Conservation (phyloP, 1,140 invertebrate species). For the Drosophila tropicalis region DNA sequence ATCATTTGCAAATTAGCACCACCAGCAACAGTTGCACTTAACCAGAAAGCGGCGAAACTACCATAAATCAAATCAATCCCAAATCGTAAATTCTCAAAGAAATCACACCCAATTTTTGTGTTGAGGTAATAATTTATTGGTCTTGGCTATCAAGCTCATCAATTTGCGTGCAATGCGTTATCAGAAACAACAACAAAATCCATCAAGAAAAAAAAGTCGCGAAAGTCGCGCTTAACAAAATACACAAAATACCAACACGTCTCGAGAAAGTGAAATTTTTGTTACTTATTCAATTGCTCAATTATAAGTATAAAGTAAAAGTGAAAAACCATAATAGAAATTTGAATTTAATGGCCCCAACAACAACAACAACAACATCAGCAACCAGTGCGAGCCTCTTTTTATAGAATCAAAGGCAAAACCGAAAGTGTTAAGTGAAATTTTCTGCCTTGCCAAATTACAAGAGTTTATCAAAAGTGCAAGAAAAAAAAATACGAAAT, state of each 20-base stretch:
- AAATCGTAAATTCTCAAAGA: conserved; percentile 13
- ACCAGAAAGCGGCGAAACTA: conserved; percentile 10
- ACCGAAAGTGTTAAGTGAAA: conserved; percentile 65
- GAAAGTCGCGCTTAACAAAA: conserved; percentile 30
- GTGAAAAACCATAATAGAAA: conserved; percentile 44
- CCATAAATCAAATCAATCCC: conserved; percentile 5
- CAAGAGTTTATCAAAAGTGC: conserved; percentile 46
- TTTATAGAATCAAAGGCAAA: conserved; percentile 44
- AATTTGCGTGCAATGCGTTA: conserved; percentile 29
- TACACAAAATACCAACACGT: conserved; percentile 54
- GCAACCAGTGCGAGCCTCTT: conserved; percentile 15
- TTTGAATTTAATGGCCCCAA: conserved; percentile 42
- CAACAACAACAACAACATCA: conserved; percentile 7
- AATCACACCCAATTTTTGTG: conserved; percentile 25
- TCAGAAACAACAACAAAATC: conserved; percentile 13
- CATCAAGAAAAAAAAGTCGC: conserved; percentile 15
- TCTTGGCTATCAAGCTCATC: conserved; percentile 7
- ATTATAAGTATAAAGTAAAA: conserved; percentile 29
- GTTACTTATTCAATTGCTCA: conserved; percentile 11
- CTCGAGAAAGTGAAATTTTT: conserved; percentile 62
- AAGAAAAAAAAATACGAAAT: conserved; percentile 5
- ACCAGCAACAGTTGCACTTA: conserved; percentile 51
- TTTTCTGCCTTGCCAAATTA: conserved; percentile 52
- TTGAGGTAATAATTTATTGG: conserved; percentile 27
- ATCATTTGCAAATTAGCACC: conserved; percentile 60